A percentile compares a stretch with the other conserved stretches of the same genome.
phyloP scores from a whole-genome alignment of 2,888 invertebrate genomes.

The Herminia tarsipennalis region DNA sequence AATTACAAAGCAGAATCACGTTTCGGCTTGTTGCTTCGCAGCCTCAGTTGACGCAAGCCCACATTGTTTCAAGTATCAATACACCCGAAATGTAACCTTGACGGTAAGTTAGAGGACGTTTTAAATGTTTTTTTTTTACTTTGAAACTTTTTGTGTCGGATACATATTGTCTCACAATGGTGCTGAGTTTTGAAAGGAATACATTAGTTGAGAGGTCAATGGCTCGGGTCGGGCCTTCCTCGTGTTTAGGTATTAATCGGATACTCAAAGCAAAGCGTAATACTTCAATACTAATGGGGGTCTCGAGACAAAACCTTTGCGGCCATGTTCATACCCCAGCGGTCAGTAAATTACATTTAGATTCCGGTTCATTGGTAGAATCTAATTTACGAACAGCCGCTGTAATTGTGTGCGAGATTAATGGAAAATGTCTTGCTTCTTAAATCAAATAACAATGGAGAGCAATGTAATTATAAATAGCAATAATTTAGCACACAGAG shows the following conservation, averaged over 20 bases:
- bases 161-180: constrained; percentile 73
- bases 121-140: constrained; percentile 60
- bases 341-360: constrained; percentile 21
- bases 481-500: constrained; percentile 33
- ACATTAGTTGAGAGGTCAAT: constrained; percentile 71
- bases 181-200: constrained; percentile 74
- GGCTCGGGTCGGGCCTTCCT: constrained; percentile 48
- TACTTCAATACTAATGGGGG: constrained; percentile 40
- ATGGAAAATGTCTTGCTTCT: constrained; percentile 28
- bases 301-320: constrained; percentile 34
- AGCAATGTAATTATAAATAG: constrained; percentile 36
- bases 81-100: constrained; percentile 62
- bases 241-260: constrained; percentile 40
- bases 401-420: constrained; percentile 30
- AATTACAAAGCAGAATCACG: constrained; percentile 56
- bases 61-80: constrained; percentile 61
- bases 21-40: constrained; percentile 34
- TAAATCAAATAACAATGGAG: constrained; percentile 34
- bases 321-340: constrained; percentile 1
- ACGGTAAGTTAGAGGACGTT: constrained; percentile 60
- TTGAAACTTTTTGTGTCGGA: constrained; percentile 68
- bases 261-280: constrained; percentile 30
- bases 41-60: constrained; percentile 52
- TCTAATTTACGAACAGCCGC: constrained; percentile 35
- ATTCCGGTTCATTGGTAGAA: constrained; percentile 29